phyloP scores from a whole-genome alignment of 2,113 vertebrate genomes.

The Panurus biarmicus region DNA sequence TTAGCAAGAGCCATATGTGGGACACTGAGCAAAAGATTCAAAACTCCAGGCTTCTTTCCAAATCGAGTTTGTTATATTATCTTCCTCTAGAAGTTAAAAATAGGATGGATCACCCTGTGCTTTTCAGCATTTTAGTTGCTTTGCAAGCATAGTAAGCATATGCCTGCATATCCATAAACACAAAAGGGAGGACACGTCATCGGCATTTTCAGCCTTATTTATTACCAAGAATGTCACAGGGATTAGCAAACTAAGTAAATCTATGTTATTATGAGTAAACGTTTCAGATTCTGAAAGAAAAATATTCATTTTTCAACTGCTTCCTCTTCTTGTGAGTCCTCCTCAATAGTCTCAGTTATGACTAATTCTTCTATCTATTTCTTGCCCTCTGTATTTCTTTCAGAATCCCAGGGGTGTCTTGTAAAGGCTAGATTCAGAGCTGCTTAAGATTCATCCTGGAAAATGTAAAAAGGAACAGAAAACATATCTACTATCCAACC shows the following conservation, averaged over 20 bases:
- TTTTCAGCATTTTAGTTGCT: background rate
- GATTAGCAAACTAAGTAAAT: background rate
- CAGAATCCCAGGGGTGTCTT: background rate
- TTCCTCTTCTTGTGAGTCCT: background rate
- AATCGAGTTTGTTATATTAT: background rate
- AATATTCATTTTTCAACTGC: background rate
- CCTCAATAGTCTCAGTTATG: background rate
- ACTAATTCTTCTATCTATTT: background rate
- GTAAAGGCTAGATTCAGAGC: background rate
- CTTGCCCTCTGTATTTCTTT: background rate
- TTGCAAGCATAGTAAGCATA: background rate
- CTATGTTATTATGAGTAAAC: background rate
- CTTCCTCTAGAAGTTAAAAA: background rate
- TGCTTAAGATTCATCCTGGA: background rate
- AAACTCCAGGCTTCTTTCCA: background rate
- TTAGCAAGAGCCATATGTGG: background rate
- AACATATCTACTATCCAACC: background rate
- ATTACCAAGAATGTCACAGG: background rate
- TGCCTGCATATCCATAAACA: background rate
- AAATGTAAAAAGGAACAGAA: background rate
- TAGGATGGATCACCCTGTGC: background rate
- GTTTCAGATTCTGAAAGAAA: background rate
- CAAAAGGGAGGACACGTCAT: background rate
- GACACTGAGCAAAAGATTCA: background rate
- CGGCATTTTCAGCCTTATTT: background rate